A percentile compares a stretch with the other conserved stretches of the same genome.
Conservation (phyloP, 2,113 vertebrate genomes). For the Prolemur simus region DNA sequence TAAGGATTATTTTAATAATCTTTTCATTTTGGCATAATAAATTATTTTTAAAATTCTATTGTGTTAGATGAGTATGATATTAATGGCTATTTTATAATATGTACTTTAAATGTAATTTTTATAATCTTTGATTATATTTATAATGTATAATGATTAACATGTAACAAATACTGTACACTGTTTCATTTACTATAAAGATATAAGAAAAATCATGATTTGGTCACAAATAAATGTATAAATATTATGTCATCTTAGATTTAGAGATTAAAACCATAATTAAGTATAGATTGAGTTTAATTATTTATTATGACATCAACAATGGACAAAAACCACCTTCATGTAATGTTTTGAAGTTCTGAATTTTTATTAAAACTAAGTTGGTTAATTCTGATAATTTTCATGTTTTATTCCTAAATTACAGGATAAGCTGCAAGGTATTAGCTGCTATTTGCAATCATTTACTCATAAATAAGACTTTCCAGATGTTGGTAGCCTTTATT, state of each 20-base stretch:
- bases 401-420: constrained; percentile 21
- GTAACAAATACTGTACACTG: neutral
- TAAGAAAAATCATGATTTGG: neutral
- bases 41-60: neutral
- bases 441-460: neutral
- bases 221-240: neutral
- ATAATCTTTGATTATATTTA: neutral
- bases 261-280: neutral
- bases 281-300: neutral
- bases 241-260: neutral
- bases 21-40: neutral
- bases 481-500: neutral
- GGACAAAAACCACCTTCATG: neutral
- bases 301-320: neutral
- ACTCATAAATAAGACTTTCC: neutral
- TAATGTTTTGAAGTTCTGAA: neutral
- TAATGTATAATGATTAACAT: neutral
- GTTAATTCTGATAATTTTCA: constrained; percentile 8
- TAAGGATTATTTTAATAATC: constrained; percentile 1
- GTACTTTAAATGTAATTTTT: constrained; percentile 12
- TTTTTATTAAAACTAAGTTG: neutral
- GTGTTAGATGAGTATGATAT: neutral
- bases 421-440: neutral
- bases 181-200: neutral
- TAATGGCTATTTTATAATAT: neutral